Base-by-base conservation (phyloP, 2,888 invertebrate genomes). In the Linyphia triangularis region DNA sequence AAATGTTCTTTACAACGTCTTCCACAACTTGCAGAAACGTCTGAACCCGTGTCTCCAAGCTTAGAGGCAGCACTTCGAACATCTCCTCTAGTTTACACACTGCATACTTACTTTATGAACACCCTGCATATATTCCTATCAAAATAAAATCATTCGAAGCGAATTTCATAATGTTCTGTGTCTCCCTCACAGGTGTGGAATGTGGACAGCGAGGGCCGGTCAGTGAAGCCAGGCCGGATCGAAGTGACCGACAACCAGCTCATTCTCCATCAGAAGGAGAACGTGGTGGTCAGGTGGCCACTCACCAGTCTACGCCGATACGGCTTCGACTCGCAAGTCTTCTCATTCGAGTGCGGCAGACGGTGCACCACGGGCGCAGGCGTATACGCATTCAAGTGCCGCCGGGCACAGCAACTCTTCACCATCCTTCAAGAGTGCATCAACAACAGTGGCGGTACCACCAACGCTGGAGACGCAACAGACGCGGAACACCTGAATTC, bases 341-440 rank as follows among this genome's bases (percentile, higher is more conserved):
- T 98, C 92, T 98, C 97, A 91, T 98, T 99, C 93, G 99, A 99
- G 93, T 97, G 98, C 91, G 97, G 96, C 0, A 93, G 94, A 30
- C 92, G 94, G 78, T 98, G 98, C 93, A 95, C 96, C 75, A 98
- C 98, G 0, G 99, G 99, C 0, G 96, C 97, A 90, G 98, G 89
- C 3, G 97, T 99, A 91, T 99, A 97, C 93, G 98, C 97, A 26
- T 99, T 99, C 93, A 95, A 95, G 91, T 98, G 98, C 92, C 94
- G 95, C 78, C 95, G 96, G 92, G 98, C 98, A 7, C 96, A 97
- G 91, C 94, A 95, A 89, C 94, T 99, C 67, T 98, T 98, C 93
- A 95, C 96, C 91, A 94, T 96, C 91, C 84, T 89, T 19, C 89
- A 89, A 30, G 89, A 89, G 33, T 63, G 61, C 43, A 89, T 89